Conservation (phyloP, 2,113 vertebrate genomes). For the Acanthisitta chloris region DNA sequence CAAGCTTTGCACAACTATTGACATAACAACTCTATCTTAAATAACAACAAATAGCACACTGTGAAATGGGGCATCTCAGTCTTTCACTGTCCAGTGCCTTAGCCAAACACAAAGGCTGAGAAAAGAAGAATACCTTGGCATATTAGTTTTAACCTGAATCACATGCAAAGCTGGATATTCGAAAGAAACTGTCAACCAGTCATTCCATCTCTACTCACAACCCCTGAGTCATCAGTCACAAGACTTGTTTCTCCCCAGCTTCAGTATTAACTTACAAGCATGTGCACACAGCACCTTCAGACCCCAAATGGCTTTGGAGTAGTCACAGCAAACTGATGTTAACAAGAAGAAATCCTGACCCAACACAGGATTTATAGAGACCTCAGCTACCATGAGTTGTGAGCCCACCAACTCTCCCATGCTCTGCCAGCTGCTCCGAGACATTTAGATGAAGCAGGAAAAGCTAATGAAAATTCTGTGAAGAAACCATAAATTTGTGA, state of each 20-base stretch:
- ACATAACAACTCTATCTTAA: not conserved
- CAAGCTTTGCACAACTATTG: not conserved
- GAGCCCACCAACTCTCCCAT: not conserved
- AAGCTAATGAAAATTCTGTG: not conserved
- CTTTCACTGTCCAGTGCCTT: not conserved
- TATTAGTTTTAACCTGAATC: not conserved
- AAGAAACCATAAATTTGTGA: not conserved
- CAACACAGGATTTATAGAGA: not conserved
- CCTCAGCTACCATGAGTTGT: rapidly evolving
- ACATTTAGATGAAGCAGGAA: not conserved
- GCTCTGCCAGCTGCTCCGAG: not conserved
- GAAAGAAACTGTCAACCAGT: not conserved
- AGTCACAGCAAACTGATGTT: not conserved
- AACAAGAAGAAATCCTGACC: not conserved
- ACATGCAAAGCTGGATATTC: not conserved
- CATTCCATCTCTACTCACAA: not conserved
- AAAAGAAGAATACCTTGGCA: not conserved
- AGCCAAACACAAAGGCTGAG: not conserved
- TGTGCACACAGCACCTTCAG: not conserved
- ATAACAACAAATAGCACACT: not conserved
- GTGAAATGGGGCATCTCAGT: not conserved
- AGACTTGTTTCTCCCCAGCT: not conserved
- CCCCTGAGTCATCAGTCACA: rapidly evolving
- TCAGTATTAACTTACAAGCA: not conserved
- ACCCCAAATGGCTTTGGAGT: rapidly evolving